These are phyloP conservation scores for Rhinolophus sinicus DNA, from an alignment of 2,113 vertebrate genomes.

Conservation along the genomic window DNA sequence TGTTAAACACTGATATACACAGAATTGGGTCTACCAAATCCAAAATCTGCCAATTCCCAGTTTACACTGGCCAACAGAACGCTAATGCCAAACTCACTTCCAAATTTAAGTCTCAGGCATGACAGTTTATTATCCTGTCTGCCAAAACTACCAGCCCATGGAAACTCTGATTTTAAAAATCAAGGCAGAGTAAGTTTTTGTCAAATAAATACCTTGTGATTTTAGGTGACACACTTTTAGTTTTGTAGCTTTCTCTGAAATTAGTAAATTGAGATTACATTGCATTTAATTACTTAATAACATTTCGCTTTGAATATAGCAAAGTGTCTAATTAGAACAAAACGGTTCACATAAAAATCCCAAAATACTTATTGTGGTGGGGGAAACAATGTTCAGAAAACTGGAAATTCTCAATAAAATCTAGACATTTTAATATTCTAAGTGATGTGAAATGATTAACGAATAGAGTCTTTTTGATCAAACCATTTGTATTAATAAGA, in stretches of 20 bases:
- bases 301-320: not conserved
- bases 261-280: conserved; percentile 49
- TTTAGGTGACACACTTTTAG: conserved; percentile 1
- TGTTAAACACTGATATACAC: conserved; percentile 59
- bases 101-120: conserved; percentile 11
- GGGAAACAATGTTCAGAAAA: not conserved
- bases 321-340: not conserved
- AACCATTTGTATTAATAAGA: not conserved
- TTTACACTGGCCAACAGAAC: not conserved
- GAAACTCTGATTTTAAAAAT: conserved; percentile 51
- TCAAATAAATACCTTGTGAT: not conserved
- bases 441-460: not conserved
- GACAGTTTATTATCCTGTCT: conserved; percentile 59
- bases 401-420: not conserved
- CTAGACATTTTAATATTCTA: not conserved
- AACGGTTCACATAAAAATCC: not conserved
- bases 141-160: conserved; percentile 63
- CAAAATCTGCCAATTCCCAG: conserved; percentile 30
- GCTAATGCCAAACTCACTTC: conserved; percentile 59
- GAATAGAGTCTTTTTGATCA: not conserved
- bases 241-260: conserved; percentile 44
- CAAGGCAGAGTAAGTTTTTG: conserved; percentile 45
- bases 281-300: conserved; percentile 52
- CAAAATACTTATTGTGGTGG: not conserved
- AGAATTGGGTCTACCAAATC: conserved; percentile 43